A percentile compares a stretch with the other conserved stretches of the same genome.
phyloP scores from a whole-genome alignment of 2,113 vertebrate genomes.

The human region DNA sequence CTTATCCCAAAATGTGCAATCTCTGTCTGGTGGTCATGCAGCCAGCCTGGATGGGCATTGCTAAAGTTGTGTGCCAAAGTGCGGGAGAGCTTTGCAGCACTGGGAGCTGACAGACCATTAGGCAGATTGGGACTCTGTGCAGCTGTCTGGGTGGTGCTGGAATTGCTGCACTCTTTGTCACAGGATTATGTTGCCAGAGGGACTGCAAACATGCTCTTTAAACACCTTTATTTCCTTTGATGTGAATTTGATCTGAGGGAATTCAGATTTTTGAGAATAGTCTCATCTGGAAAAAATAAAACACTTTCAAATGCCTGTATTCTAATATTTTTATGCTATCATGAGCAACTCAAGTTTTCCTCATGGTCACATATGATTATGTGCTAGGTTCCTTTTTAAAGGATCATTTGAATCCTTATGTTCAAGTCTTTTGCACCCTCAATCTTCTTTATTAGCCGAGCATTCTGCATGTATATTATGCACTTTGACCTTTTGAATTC shows the following conservation, averaged over 20 bases:
- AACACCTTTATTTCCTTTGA: constrained; percentile 62
- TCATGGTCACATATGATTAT: constrained; percentile 18
- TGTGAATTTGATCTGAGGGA: constrained; percentile 55
- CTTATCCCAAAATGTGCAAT: not conserved
- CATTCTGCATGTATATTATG: constrained; percentile 15
- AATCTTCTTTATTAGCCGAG: constrained; percentile 62
- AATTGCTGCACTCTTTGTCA: constrained; percentile 44
- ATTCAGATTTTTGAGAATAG: constrained; percentile 54
- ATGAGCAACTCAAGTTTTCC: constrained; percentile 1
- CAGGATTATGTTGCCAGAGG: constrained; percentile 4
- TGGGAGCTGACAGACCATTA: constrained; percentile 37
- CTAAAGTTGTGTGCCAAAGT: constrained; percentile 8
- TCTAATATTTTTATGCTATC: constrained; percentile 33
- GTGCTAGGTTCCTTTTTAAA: constrained; percentile 25
- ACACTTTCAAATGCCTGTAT: not conserved
- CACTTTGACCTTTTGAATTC: constrained; percentile 46
- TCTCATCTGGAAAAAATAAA: constrained; percentile 23
- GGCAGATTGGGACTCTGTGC: not conserved
- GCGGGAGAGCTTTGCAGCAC: not conserved
- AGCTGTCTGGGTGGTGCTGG: not conserved
- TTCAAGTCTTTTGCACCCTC: constrained; percentile 28
- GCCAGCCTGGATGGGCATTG: not conserved
- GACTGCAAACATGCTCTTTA: constrained; percentile 19
- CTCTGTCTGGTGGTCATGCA: not conserved
- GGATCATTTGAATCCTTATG: constrained; percentile 36